Evolutionary conservation across 2,113 vertebrate species (phyloP).

Genomic region (Emydura subglobosa): DNA sequence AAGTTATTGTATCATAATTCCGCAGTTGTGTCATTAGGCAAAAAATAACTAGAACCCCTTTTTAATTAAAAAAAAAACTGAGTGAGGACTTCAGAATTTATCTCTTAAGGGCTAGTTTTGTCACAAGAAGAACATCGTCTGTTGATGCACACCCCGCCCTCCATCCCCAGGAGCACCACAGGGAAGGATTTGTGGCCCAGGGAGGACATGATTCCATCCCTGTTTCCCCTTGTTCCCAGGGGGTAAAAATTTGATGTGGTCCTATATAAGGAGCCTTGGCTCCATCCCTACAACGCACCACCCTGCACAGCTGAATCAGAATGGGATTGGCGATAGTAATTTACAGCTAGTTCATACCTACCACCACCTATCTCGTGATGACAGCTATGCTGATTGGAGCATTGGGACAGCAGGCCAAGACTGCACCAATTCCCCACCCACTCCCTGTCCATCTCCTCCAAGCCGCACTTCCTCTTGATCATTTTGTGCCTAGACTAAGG

Average conservation of each 20-base stretch:
- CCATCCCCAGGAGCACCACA: neutral
- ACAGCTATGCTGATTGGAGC: neutral
- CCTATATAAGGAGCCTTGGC: neutral
- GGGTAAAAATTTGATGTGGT: neutral
- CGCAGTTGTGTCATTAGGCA: slow-evolving; percentile 56
- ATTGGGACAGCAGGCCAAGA: neutral
- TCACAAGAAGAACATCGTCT: neutral
- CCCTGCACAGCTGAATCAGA: neutral
- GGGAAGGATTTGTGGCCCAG: neutral
- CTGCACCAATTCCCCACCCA: neutral
- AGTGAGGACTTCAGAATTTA: neutral
- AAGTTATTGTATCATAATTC: slow-evolving; percentile 56
- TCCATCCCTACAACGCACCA: neutral
- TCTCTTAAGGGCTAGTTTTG: neutral
- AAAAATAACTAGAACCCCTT: slow-evolving; percentile 31
- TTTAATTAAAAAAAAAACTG: slow-evolving; percentile 25
- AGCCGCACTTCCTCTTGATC: neutral
- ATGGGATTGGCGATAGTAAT: neutral
- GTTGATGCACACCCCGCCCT: neutral
- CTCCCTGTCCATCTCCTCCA: neutral
- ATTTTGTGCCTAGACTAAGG: neutral
- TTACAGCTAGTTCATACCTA: neutral
- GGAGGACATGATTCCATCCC: neutral
- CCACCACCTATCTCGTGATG: neutral
- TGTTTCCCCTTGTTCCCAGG: neutral